phyloP scores from a whole-genome alignment of 2,113 vertebrate species.

The Crotalus horridus region DNA sequence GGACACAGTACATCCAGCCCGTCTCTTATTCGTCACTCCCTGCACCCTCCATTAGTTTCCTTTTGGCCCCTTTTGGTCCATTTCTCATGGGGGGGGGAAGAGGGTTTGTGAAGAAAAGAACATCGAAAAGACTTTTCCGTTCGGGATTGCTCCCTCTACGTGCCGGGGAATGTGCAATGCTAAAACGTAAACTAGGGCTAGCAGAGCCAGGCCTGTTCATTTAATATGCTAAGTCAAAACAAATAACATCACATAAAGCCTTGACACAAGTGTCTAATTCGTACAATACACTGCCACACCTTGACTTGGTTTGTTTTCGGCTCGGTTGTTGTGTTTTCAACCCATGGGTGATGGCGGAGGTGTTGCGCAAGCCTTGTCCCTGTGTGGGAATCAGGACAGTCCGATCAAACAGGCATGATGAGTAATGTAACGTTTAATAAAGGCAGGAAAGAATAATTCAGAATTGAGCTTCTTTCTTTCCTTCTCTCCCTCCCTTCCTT shows the following conservation, averaged over 20 bases:
- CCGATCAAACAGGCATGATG: neutral
- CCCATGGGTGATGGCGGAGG: neutral
- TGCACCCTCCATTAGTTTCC: neutral
- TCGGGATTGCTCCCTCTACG: neutral
- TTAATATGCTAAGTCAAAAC: neutral
- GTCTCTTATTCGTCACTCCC: neutral
- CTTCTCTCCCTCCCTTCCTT: too few relatives aligned
- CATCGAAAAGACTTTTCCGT: neutral
- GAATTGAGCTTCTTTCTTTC: neutral
- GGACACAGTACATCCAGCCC: neutral
- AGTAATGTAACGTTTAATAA: neutral
- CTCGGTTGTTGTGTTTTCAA: neutral
- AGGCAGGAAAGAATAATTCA: neutral
- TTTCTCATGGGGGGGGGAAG: neutral
- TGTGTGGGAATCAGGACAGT: neutral
- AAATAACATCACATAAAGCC: neutral
- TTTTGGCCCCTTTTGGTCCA: too few relatives aligned
- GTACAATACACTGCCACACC: neutral
- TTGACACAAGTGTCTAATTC: neutral
- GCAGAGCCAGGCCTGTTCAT: neutral
- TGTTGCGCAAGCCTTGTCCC: neutral
- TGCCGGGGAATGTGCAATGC: neutral
- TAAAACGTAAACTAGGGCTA: neutral
- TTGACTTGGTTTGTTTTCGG: neutral
- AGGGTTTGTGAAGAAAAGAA: neutral